These are phyloP conservation scores for Drosophila trapezifrons DNA, from an alignment of 1,140 invertebrate genomes.

Conservation along the genomic window DNA sequence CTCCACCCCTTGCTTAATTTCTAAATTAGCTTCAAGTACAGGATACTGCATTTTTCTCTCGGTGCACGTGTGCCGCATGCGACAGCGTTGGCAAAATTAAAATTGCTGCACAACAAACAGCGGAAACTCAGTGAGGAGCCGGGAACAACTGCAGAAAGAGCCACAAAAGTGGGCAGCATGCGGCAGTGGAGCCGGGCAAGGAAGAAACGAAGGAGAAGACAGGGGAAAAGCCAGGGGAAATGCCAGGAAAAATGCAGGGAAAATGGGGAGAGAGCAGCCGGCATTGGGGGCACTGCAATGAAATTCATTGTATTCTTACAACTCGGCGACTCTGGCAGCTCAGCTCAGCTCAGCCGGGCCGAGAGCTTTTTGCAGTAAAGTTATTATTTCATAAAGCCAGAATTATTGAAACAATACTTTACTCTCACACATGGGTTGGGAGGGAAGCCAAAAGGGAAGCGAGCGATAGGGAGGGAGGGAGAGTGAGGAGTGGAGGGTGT, in stretches of 20 bases:
- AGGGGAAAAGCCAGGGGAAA: slow-evolving; percentile 3
- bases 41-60: not conserved
- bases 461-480: too few species aligned
- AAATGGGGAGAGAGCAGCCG: slow-evolving; percentile 7
- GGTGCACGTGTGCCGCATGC: slow-evolving; percentile 52
- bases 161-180: slow-evolving; percentile 7
- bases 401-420: slow-evolving; percentile 83
- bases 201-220: not conserved
- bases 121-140: slow-evolving; percentile 78
- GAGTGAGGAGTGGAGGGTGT: not conserved
- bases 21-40: too few species aligned
- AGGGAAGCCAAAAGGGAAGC: slow-evolving; percentile 17
- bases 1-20: too few species aligned
- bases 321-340: slow-evolving; percentile 62
- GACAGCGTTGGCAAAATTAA: slow-evolving; percentile 81
- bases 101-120: slow-evolving; percentile 82
- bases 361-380: slow-evolving; percentile 73
- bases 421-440: slow-evolving; percentile 61
- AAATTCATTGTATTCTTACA: slow-evolving; percentile 79
- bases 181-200: not conserved
- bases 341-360: slow-evolving; percentile 60
- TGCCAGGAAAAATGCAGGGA: slow-evolving; percentile 11
- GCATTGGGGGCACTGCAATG: slow-evolving; percentile 40
- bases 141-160: slow-evolving; percentile 37
- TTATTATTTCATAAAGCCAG: slow-evolving; percentile 84